Percentiles rank a stretch among this genome's conserved stretches.
Conservation (phyloP, 2,113 vertebrate species). For the Camarhynchus parvulus region DNA sequence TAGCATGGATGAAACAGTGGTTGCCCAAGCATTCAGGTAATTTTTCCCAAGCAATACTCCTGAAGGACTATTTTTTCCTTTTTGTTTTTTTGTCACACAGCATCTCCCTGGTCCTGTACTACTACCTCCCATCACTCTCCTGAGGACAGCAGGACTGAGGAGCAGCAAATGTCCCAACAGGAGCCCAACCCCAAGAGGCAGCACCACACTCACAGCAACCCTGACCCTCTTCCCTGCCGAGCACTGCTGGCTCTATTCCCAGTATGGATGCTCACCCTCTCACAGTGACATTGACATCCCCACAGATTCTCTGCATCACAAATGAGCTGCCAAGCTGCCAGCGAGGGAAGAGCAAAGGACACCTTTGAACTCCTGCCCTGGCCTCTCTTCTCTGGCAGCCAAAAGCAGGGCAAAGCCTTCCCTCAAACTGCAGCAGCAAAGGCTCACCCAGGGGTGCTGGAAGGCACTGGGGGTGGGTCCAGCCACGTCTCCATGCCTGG, state of each 20-base stretch:
- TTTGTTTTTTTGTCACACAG: background rate
- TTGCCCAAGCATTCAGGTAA: background rate
- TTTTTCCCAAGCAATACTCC: background rate
- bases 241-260: background rate
- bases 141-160: fast-evolving
- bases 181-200: background rate
- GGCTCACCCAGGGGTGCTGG: background rate
- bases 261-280: fast-evolving
- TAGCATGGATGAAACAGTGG: background rate
- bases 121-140: background rate
- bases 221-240: background rate
- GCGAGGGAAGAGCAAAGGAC: background rate
- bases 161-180: fast-evolving
- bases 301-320: background rate
- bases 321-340: background rate
- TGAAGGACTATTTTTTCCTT: background rate
- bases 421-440: background rate
- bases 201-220: background rate
- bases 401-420: background rate
- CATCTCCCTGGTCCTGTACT: background rate
- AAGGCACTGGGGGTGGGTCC: background rate
- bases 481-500: fast-evolving
- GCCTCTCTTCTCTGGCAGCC: background rate
- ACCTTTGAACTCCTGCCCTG: background rate
- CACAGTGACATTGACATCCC: fast-evolving